phyloP scores from a whole-genome alignment of 2,888 invertebrate genomes.

The Trichogramma dendrolimi region DNA sequence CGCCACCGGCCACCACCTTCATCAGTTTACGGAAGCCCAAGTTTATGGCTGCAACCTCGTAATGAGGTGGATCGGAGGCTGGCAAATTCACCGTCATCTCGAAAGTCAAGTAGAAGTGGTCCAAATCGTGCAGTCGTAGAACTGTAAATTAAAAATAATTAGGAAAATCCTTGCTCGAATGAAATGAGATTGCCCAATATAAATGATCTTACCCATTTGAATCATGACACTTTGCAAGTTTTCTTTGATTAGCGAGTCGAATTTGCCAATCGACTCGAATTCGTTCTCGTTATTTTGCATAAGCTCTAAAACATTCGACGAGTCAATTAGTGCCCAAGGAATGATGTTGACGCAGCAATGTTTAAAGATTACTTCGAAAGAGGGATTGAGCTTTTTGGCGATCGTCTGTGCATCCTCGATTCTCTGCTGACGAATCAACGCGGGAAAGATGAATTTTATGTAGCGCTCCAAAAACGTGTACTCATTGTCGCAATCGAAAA shows the following conservation, averaged over 20 bases:
- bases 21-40: conserved; percentile 54
- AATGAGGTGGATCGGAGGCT: conserved; percentile 50
- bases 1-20: conserved; percentile 46
- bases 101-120: conserved; percentile 52
- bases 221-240: conserved; percentile 46
- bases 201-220: conserved; percentile 33
- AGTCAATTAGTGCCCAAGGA: conserved; percentile 34
- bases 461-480: conserved; percentile 52
- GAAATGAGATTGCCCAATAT: too few relatives aligned
- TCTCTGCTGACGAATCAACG: conserved; percentile 48
- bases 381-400: conserved; percentile 37
- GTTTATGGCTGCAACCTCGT: conserved; percentile 49
- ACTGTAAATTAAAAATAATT: conserved; percentile 35
- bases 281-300: conserved; percentile 38
- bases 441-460: conserved; percentile 48
- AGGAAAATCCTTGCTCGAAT: neutral
- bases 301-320: conserved; percentile 29
- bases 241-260: conserved; percentile 39
- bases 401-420: conserved; percentile 38
- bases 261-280: conserved; percentile 36
- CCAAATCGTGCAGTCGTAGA: conserved; percentile 47
- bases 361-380: conserved; percentile 41
- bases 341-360: conserved; percentile 39
- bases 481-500: conserved; percentile 49
- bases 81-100: conserved; percentile 47